Conservation (phyloP, 2,888 invertebrate species). For the Hipparchia semele region DNA sequence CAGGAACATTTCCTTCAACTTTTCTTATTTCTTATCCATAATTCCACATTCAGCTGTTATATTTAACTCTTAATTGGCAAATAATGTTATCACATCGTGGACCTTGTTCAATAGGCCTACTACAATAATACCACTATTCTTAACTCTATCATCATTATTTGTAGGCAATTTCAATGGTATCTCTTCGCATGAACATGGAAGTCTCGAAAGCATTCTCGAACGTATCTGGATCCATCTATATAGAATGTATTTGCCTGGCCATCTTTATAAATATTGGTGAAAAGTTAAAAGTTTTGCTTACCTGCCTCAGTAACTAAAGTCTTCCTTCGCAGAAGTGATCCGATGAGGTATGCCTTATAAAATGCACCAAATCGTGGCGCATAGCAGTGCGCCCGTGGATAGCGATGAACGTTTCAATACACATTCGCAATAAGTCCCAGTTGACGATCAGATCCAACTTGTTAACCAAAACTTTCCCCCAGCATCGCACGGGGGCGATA, state of each 20-base stretch:
- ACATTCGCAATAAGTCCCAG: constrained; percentile 80
- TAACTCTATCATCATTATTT: background rate
- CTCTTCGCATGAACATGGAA: background rate
- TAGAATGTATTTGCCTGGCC: too few relatives aligned
- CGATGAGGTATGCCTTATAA: constrained; percentile 90
- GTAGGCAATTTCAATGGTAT: background rate
- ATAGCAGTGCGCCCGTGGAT: constrained; percentile 87
- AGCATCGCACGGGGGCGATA: constrained; percentile 73
- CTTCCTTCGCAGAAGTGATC: constrained; percentile 89
- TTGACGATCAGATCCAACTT: constrained; percentile 67
- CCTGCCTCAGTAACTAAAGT: constrained; percentile 63
- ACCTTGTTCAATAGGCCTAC: background rate
- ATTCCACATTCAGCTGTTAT: background rate
- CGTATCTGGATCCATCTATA: background rate
- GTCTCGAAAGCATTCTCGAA: background rate
- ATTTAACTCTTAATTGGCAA: background rate
- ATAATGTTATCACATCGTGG: background rate
- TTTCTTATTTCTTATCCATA: background rate
- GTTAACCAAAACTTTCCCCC: constrained; percentile 71
- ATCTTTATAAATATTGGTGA: background rate
- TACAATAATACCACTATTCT: background rate
- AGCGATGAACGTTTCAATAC: constrained; percentile 82
- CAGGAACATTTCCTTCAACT: background rate
- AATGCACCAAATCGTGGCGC: constrained; percentile 89
- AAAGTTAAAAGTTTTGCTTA: constrained; percentile 24